Base-by-base conservation (phyloP, 2,888 invertebrate species). In the Heteromyza rotundicornis region DNA sequence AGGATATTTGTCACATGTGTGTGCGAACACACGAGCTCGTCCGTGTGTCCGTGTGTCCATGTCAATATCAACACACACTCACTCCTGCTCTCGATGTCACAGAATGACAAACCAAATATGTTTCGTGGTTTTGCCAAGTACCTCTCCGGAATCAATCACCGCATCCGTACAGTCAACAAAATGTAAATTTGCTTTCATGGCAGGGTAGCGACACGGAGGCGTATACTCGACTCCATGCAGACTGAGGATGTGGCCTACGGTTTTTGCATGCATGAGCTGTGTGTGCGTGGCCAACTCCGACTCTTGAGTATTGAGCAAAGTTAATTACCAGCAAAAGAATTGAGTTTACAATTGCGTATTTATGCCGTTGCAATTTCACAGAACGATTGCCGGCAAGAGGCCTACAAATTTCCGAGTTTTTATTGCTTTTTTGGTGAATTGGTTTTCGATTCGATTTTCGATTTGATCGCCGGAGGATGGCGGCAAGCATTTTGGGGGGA, bases 91-190 rank as follows among this genome's bases (percentile, higher is more conserved):
- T 8, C 7, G 47, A 47, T 17, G 47, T 67, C 69, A 74, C 73
- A n/a, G n/a, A 77, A 74, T 76, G 73, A 76, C 75, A 74, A 72
- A 72, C 70, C 75, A 75, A 77, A 77, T 76, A 79, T 78, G 75
- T 76, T 78, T 78, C 73, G 78, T 80, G 79, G 79, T 76, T 78
- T 75, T 75, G 19, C 19, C 47, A 47, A 47, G 47, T 2, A 47
- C 47, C 47, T 19, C 47, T 47, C 20, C 10, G 47, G n/a, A 47
- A 47, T 47, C 47, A 47, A 47, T 47, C 47, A 47, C 47, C 47
- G 47, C 47, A 47, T 47, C 47, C 47, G 47, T 19, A 47, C 47
- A 47, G 14, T 40, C 40, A 40, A 40, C 10, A 40, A 40, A 40
- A 40, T 40, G 40, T 40, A 40, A 40, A 40, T 40, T 40, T 40